Percentiles rank a stretch among this genome's conserved stretches.
phyloP scores from a whole-genome alignment of 2,888 invertebrate genomes.

The Eupithecia subfuscata region DNA sequence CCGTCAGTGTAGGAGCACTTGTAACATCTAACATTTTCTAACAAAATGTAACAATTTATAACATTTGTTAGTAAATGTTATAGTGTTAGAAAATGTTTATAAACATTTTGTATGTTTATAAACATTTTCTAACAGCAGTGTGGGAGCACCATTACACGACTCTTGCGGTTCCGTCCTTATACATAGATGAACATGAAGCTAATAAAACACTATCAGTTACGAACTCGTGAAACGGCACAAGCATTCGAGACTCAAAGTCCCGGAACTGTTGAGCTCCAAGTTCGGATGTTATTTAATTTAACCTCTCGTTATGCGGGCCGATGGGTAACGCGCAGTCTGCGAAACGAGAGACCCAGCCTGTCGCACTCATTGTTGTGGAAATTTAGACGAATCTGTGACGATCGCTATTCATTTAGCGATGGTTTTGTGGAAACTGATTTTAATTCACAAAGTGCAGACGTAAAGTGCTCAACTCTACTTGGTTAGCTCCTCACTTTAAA shows the following conservation, averaged over 20 bases:
- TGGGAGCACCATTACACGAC: no score
- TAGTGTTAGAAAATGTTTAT: no score
- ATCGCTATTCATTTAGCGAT: slow-evolving; percentile 78
- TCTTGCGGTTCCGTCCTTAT: not conserved
- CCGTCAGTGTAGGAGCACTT: no score
- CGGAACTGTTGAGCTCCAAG: slow-evolving; percentile 49
- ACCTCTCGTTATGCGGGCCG: slow-evolving; percentile 76
- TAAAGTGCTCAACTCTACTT: slow-evolving; percentile 72
- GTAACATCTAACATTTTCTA: no score
- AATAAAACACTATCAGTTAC: slow-evolving; percentile 24
- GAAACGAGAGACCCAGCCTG: slow-evolving; percentile 60
- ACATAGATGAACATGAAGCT: not conserved
- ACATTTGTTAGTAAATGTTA: no score
- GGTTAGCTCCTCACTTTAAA: slow-evolving; percentile 76
- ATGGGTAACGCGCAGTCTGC: slow-evolving; percentile 66
- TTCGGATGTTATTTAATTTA: slow-evolving; percentile 80
- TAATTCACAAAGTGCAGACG: slow-evolving; percentile 74
- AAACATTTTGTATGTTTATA: no score
- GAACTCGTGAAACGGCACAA: slow-evolving; percentile 18
- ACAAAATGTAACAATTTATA: no score
- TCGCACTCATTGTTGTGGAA: slow-evolving; percentile 75
- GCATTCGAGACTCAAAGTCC: slow-evolving; percentile 17
- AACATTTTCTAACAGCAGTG: no score
- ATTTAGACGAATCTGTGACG: slow-evolving; percentile 79
- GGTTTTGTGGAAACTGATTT: slow-evolving; percentile 74